These are phyloP conservation scores for Xyrauchen texanus DNA, from an alignment of 2,113 vertebrate species.

Conservation along the genomic window DNA sequence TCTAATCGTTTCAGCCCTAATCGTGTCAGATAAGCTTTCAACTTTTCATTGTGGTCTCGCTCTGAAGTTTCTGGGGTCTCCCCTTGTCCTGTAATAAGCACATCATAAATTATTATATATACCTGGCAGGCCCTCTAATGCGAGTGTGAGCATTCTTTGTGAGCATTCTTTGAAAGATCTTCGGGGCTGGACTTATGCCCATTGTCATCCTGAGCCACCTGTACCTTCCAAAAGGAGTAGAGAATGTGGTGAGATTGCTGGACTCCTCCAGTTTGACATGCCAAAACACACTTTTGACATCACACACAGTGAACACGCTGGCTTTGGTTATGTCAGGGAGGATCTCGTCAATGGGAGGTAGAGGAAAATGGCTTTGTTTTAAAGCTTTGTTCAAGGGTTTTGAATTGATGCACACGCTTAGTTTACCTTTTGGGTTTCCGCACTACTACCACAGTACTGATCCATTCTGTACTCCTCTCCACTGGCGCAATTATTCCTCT, in stretches of 20 bases:
- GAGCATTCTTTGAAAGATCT: conserved; percentile 34
- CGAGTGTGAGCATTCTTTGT: conserved; percentile 21
- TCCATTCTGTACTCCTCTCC: conserved; percentile 31
- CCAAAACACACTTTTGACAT: conserved; percentile 27
- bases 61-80: neutral
- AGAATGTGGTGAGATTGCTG: no score
- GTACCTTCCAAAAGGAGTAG: conserved; percentile 11
- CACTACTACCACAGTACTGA: conserved; percentile 23
- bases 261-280: conserved; percentile 2
- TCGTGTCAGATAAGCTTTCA: conserved; percentile 8
- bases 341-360: neutral
- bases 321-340: neutral
- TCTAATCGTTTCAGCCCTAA: no score
- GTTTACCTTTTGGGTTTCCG: conserved; percentile 12
- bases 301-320: neutral
- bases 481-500: conserved; percentile 31
- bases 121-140: conserved; percentile 10
- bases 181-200: conserved; percentile 11
- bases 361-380: neutral
- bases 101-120: neutral
- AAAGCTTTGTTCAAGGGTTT: neutral
- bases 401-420: conserved; percentile 20
- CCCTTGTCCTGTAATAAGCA: conserved; percentile 1
- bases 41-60: conserved; percentile 20
- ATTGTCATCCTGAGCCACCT: neutral